Evolutionary conservation across 2,113 vertebrate species (phyloP).

Genomic region (Dissostichus mawsoni): DNA sequence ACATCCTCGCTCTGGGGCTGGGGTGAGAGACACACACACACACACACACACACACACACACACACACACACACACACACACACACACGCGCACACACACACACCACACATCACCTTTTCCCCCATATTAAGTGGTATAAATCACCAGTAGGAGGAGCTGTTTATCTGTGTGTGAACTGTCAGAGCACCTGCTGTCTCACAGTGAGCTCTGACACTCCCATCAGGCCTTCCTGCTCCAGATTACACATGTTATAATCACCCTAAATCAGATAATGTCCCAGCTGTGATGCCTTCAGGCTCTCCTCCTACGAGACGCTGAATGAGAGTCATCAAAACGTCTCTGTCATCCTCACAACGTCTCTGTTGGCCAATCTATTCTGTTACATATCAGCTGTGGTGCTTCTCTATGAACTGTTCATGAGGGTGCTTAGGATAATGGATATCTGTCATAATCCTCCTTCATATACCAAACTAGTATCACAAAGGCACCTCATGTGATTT

Average conservation of each 20-base stretch:
- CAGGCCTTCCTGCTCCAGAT: conserved; percentile 4
- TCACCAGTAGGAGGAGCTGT: conserved; percentile 61
- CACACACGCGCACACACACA: too few relatives aligned
- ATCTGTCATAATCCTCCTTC: background rate
- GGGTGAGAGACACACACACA: conserved; percentile 87
- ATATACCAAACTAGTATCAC: too few relatives aligned
- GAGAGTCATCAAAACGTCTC: conserved; percentile 1
- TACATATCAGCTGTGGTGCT: background rate
- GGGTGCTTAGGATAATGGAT: too few relatives aligned
- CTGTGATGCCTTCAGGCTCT: background rate
- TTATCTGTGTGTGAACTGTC: background rate
- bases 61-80: too few relatives aligned
- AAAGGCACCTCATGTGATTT: too few relatives aligned
- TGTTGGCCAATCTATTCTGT: background rate
- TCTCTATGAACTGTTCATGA: background rate
- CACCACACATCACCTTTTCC: too few relatives aligned
- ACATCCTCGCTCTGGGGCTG: conserved; percentile 95
- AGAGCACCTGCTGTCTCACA: conserved; percentile 48
- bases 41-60: too few relatives aligned
- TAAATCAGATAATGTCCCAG: conserved; percentile 18
- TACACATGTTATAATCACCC: conserved; percentile 35
- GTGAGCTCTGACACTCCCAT: conserved; percentile 27
- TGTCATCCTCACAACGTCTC: background rate
- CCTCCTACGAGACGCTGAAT: background rate
- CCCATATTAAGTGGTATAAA: background rate